Conservation (phyloP, 2,888 invertebrate genomes). For the Pantelozetes paolii region DNA sequence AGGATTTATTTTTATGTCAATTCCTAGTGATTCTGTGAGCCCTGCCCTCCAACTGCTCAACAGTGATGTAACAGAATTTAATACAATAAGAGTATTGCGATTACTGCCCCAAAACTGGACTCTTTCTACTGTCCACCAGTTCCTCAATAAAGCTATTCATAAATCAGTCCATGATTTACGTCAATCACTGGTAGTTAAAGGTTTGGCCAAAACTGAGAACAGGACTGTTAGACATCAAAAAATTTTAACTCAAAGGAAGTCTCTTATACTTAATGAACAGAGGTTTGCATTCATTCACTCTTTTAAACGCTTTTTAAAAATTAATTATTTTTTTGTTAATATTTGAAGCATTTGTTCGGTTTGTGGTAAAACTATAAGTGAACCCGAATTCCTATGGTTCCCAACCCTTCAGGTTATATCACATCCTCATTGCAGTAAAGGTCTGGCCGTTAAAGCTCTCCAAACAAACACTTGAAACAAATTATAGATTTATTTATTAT, state of each 20-base stretch:
- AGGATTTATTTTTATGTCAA: too few species aligned
- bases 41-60: slow-evolving; percentile 55
- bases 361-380: slow-evolving; percentile 53
- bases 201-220: slow-evolving; percentile 54
- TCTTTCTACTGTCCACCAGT: slow-evolving; percentile 53
- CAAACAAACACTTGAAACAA: background rate
- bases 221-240: slow-evolving; percentile 52
- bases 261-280: slow-evolving; percentile 53
- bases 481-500: too few species aligned
- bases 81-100: slow-evolving; percentile 51
- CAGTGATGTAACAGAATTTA: slow-evolving; percentile 55
- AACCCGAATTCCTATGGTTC: slow-evolving; percentile 54
- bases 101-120: slow-evolving; percentile 56
- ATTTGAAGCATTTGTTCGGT: slow-evolving; percentile 54
- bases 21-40: slow-evolving; percentile 51
- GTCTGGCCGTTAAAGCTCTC: background rate
- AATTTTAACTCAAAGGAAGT: slow-evolving; percentile 51
- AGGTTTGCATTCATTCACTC: slow-evolving; percentile 50
- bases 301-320: too few species aligned
- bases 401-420: slow-evolving; percentile 54
- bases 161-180: slow-evolving; percentile 53
- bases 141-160: slow-evolving; percentile 54
- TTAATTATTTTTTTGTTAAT: background rate
- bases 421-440: slow-evolving; percentile 12
- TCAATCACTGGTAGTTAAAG: slow-evolving; percentile 52